Evolutionary conservation across 1,140 invertebrate species (phyloP).

Genomic region (Uloborus diversus): DNA sequence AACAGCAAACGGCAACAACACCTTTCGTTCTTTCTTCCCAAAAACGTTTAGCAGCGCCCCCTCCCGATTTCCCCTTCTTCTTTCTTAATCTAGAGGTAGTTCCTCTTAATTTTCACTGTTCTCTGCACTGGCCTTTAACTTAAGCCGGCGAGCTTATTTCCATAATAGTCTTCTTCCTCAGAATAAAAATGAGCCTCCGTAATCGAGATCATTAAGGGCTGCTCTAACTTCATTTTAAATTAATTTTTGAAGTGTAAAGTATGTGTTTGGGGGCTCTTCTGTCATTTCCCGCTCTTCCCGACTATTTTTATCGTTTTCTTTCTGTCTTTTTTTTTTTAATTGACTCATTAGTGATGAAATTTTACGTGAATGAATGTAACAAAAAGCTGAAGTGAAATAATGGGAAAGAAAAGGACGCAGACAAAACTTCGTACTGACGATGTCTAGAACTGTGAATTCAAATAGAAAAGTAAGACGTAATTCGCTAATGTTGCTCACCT

Average conservation of each 20-base stretch:
- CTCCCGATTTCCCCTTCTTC: background rate
- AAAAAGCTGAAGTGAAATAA: too few species aligned
- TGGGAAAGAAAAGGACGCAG: too few species aligned
- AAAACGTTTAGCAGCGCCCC: background rate
- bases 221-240: conserved; percentile 50
- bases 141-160: conserved; percentile 34
- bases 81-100: background rate
- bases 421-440: too few species aligned
- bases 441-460: too few species aligned
- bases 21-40: background rate
- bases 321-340: conserved; percentile 26
- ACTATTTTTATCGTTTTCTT: conserved; percentile 2
- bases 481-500: too few species aligned
- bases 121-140: background rate
- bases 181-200: conserved; percentile 49
- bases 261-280: conserved; percentile 2
- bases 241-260: conserved; percentile 56
- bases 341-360: too few species aligned
- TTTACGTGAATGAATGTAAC: background rate
- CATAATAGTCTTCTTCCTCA: conserved; percentile 34
- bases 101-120: conserved; percentile 16
- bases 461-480: too few species aligned
- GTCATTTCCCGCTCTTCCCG: background rate
- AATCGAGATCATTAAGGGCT: conserved; percentile 50
- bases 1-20: conserved; percentile 28